Evolutionary conservation across 2,797 vertebrate species (phyloP), one percentile per base, ranked within the genome.

Genomic region (Pangasius mekongensis): DNA sequence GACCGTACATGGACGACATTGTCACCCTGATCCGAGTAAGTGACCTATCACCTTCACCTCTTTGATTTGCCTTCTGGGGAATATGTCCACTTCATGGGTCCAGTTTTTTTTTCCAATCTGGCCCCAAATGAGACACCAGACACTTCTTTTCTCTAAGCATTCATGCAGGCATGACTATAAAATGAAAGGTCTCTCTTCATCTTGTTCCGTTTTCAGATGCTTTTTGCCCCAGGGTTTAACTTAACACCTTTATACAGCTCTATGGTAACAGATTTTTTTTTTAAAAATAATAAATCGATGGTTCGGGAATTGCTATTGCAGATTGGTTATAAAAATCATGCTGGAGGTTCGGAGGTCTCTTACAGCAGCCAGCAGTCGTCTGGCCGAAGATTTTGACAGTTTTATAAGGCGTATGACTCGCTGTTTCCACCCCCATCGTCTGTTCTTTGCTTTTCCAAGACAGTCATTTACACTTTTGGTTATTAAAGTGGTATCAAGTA

Each of bases 1-100:
- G 98, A 30, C 99, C 99, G 3, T 99, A 99, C 87, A 99, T 99
- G 99, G 98, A 99, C 77, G 99, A 99, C 93, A 99, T 99, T 88
- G 99, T 99, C 93, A 98, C 98, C 84, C 97, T 99, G 87, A 99
- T 99, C 95, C 97, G 97, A 94, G 99, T 99, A 92, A 98, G 98
- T 97, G 83, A 80, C 43, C 16, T 14, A 6, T 60, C 71, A 58
- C 33, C 22, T 49, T 83, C 14, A 8, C 9, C 0, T 71, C 27
- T 82, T 60, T 27, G 11, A 82, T 81, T 60, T 36, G 33, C 14
- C 22, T 83, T 47, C 36, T 39, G 14, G n/a, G 9, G 52, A 22
- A 13, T 30, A 39, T 81, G 22, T 60, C 58, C 3, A 27, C 58
- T 47, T 66, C n/a, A 49, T n/a, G 24, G 18, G n/a, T 69, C 22